Conservation (phyloP, 2,113 vertebrate species). For the Melanerpes aurifrons region DNA sequence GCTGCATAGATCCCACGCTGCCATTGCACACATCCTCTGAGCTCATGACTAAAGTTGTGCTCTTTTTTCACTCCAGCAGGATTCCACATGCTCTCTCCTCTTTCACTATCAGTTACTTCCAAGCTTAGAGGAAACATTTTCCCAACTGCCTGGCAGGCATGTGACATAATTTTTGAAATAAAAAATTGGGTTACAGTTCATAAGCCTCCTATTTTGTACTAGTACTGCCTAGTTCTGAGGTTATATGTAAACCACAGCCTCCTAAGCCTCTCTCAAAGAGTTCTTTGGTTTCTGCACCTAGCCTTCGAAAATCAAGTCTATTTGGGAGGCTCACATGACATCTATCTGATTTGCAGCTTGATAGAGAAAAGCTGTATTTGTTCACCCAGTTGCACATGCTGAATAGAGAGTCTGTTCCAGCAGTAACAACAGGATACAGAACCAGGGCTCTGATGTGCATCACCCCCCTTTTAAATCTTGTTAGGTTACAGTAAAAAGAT, state of each 20-base stretch:
- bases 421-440: background rate
- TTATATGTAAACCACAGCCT: background rate
- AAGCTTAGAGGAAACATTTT: background rate
- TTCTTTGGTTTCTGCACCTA: background rate
- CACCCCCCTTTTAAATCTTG: background rate
- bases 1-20: background rate
- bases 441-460: background rate
- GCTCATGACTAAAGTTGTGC: background rate
- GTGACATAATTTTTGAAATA: background rate
- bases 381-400: background rate
- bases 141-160: background rate
- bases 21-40: background rate
- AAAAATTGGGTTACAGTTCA: background rate
- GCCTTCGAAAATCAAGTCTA: background rate
- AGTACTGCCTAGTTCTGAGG: background rate
- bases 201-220: background rate
- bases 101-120: background rate
- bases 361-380: background rate
- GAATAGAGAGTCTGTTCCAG: background rate
- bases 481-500: background rate
- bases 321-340: constrained; percentile 13
- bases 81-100: background rate
- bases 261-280: background rate
- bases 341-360: background rate
- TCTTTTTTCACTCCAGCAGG: background rate